Evolutionary conservation across 2,797 vertebrate genomes (phyloP).

Genomic region (Epinephelus awoara): DNA sequence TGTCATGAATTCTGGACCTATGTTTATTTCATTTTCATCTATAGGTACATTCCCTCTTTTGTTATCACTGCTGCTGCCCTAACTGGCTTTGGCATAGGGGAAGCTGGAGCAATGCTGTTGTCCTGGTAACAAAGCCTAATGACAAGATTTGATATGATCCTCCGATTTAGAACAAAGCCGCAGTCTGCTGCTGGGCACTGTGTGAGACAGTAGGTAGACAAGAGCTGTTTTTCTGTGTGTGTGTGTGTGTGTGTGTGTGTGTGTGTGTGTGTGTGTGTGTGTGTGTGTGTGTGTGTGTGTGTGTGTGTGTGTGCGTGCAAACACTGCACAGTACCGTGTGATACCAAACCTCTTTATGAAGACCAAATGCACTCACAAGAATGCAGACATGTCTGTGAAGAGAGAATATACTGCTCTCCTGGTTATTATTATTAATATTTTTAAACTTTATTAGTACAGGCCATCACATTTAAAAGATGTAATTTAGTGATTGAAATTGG

Average conservation of each 20-base stretch:
- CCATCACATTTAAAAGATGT: no score
- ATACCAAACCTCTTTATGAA: neutral
- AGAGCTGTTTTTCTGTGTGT: slow-evolving; percentile 18
- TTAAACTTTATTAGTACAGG: no score
- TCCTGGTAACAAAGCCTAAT: slow-evolving; percentile 79
- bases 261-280: neutral
- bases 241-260: slow-evolving; percentile 23
- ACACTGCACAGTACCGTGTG: neutral
- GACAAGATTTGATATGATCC: slow-evolving; percentile 76
- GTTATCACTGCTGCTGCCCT: slow-evolving; percentile 16
- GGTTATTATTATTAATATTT: neutral
- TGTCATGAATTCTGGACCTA: slow-evolving; percentile 23
- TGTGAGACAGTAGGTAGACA: slow-evolving; percentile 43
- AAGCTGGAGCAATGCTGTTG: slow-evolving; percentile 63
- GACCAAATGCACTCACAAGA: neutral
- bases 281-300: slow-evolving; percentile 15
- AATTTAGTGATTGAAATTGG: neutral
- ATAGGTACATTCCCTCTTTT: slow-evolving; percentile 33
- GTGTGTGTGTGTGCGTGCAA: slow-evolving; percentile 11
- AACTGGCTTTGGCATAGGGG: slow-evolving; percentile 45
- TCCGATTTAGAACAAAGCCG: slow-evolving; percentile 71
- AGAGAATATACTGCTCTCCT: neutral
- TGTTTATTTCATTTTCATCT: slow-evolving; percentile 50
- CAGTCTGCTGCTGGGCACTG: slow-evolving; percentile 53
- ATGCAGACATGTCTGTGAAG: neutral